Base-by-base conservation (phyloP, 2,888 invertebrate genomes). In the Orgyia antiqua region DNA sequence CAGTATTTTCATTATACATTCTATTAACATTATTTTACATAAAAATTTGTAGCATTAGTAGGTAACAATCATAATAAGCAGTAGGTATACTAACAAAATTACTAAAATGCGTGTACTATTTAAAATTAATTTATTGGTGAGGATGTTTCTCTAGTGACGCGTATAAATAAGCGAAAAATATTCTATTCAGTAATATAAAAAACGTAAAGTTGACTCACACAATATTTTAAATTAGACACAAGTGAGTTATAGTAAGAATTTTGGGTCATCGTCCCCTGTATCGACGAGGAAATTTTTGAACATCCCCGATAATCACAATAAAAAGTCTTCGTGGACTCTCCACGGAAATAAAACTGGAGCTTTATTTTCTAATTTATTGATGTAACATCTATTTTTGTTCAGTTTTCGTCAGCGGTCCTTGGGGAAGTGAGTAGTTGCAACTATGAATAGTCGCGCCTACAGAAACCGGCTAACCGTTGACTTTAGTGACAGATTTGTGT, bases 401-500 rank as follows among this genome's bases (percentile, higher is more conserved):
- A 51, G 62, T 68, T 78, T 76, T 79, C 73, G 69, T 77, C 73
- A 68, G 69, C 74, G 47, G 50, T 46, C 52, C 53, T 57, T 60
- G 56, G 58, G 58, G 57, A 61, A 52, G 56, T 44, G 59, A 54
- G 44, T 53, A 29, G 54, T 47, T 44, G 39, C 36, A 45, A 60
- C 77, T 79, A 74, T 78, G 79, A 78, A 80, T 80, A 82, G 74
- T 42, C 39, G 48, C 46, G 56, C 56, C 48, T 58, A 59, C 56
- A 53, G 58, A 60, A 59, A 53, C 58, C 55, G 43, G 48, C 59
- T 55, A 58, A 62, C 67, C 60, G 66, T 64, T 62, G 72, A 67
- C 58, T 63, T 38, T 48, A 71, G 46, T 76, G 84, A 86, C 76
- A 82, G 82, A 82, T 82, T 83, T 83, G 83, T 82, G 78, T 68